Evolutionary conservation across 2,113 vertebrate species (phyloP).

Genomic region (Onychorhynchus coronatus): DNA sequence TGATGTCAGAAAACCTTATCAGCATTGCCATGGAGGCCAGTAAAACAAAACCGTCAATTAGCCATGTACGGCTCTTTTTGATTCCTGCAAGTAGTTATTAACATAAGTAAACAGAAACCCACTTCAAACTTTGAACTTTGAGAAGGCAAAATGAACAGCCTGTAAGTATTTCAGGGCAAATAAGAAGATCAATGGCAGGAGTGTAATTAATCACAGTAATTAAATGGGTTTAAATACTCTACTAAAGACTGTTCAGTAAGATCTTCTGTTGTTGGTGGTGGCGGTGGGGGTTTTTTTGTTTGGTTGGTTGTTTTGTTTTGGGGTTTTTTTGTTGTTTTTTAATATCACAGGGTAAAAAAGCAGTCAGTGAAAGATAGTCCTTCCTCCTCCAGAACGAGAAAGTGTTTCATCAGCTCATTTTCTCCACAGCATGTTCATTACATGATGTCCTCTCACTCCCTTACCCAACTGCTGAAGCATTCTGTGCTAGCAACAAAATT

Average conservation of each 20-base stretch:
- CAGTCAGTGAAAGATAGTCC: background rate
- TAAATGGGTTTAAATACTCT: constrained; percentile 49
- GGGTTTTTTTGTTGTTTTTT: background rate
- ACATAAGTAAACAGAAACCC: constrained; percentile 46
- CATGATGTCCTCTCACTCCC: background rate
- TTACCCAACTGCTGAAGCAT: background rate
- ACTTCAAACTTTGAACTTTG: constrained; percentile 47
- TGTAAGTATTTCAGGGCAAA: constrained; percentile 42
- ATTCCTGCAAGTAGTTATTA: constrained; percentile 46
- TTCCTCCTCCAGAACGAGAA: background rate
- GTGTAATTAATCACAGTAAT: constrained; percentile 51
- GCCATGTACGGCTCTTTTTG: constrained; percentile 36
- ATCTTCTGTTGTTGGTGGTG: too few species aligned
- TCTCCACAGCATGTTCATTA: background rate
- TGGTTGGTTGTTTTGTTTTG: too few species aligned
- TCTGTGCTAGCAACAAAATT: background rate
- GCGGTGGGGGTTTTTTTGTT: too few species aligned
- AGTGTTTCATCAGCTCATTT: background rate
- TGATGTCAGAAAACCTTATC: background rate
- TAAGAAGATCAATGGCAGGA: constrained; percentile 33
- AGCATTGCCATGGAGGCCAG: background rate
- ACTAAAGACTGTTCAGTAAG: background rate
- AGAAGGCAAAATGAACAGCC: constrained; percentile 51
- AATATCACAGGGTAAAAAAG: background rate
- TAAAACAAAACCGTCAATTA: constrained; percentile 39